phyloP scores from a whole-genome alignment of 1,140 invertebrate genomes.

The Phortica variegata region DNA sequence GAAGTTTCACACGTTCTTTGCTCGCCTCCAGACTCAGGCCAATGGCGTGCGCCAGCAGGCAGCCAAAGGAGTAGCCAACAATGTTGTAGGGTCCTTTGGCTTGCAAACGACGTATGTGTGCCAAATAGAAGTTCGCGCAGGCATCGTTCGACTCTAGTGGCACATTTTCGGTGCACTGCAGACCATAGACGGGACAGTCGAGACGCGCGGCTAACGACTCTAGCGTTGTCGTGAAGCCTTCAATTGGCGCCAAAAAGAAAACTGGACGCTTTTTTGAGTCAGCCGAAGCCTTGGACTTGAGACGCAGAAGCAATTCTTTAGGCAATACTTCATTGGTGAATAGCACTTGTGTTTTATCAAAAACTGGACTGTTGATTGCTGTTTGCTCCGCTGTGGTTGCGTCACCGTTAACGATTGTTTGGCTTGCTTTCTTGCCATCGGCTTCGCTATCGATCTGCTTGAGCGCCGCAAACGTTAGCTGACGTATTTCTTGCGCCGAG shows the following conservation, averaged over 20 bases:
- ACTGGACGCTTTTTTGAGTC: slow-evolving; percentile 59
- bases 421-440: slow-evolving; percentile 26
- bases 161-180: slow-evolving; percentile 81
- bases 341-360: slow-evolving; percentile 58
- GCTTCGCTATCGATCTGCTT: slow-evolving; percentile 63
- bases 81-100: slow-evolving; percentile 80
- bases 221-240: slow-evolving; percentile 79
- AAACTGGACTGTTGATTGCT: slow-evolving; percentile 15
- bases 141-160: slow-evolving; percentile 72
- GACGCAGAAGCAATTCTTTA: slow-evolving; percentile 63
- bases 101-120: slow-evolving; percentile 75
- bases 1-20: slow-evolving; percentile 65
- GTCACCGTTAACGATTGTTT: slow-evolving; percentile 18
- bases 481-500: slow-evolving; percentile 84
- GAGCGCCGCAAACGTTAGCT: slow-evolving; percentile 74
- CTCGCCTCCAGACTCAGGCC: slow-evolving; percentile 76
- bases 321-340: slow-evolving; percentile 68
- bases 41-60: slow-evolving; percentile 91
- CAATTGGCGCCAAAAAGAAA: slow-evolving; percentile 88
- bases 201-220: slow-evolving; percentile 69
- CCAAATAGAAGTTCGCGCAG: slow-evolving; percentile 79
- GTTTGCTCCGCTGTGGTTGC: slow-evolving; percentile 6
- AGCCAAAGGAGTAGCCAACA: slow-evolving; percentile 93
- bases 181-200: slow-evolving; percentile 78
- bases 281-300: slow-evolving; percentile 59